A percentile compares a stretch with the other conserved stretches of the same genome.
phyloP scores from a whole-genome alignment of 1,140 invertebrate genomes.

The Drosophila kepulauana region DNA sequence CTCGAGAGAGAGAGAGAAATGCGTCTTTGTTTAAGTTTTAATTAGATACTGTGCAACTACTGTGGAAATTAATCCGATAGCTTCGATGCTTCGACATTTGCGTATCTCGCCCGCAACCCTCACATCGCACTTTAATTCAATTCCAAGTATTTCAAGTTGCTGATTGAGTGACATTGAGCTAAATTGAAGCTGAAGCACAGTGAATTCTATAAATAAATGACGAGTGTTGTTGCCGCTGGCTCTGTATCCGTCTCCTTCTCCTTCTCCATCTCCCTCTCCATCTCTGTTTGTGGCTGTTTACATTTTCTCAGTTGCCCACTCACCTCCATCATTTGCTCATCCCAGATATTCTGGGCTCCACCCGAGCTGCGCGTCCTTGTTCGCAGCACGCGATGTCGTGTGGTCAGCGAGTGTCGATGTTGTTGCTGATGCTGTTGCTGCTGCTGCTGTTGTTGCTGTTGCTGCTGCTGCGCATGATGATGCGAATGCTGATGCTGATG shows the following conservation, averaged over 20 bases:
- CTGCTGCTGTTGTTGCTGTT: constrained; percentile 51
- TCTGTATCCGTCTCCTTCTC: background rate
- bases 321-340: constrained; percentile 86
- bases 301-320: constrained; percentile 27
- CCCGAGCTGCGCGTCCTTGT: constrained; percentile 79
- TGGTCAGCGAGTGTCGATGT: constrained; percentile 81
- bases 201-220: constrained; percentile 58
- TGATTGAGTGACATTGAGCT: constrained; percentile 16
- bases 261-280: no score
- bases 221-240: constrained; percentile 1
- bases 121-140: background rate
- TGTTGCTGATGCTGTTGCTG: constrained; percentile 64
- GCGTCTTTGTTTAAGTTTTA: constrained; percentile 15
- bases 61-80: constrained; percentile 34
- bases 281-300: background rate
- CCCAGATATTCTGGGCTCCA: constrained; percentile 83
- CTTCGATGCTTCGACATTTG: constrained; percentile 14
- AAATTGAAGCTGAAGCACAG: constrained; percentile 25
- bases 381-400: constrained; percentile 73
- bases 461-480: constrained; percentile 45
- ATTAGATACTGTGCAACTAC: constrained; percentile 53
- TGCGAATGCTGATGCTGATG: constrained; percentile 52
- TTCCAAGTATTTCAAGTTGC: background rate
- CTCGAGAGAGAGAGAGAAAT: no score
- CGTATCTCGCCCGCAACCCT: background rate